Percentiles rank a stretch among this genome's conserved stretches.
These are phyloP conservation scores for Capitella teleta DNA, from an alignment of 1,140 invertebrate species.

Conservation along the genomic window DNA sequence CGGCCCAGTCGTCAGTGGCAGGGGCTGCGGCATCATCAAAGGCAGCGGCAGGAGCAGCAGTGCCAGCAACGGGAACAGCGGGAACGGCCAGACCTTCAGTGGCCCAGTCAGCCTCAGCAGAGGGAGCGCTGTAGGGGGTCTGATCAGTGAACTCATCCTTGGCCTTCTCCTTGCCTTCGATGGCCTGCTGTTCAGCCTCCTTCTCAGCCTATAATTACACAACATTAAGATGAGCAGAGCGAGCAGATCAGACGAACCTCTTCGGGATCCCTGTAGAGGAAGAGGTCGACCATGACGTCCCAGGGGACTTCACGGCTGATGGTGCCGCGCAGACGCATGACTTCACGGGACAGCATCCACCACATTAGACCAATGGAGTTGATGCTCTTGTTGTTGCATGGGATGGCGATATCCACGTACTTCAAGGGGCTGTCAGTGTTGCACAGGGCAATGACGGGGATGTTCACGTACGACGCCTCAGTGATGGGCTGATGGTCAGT, in stretches of 20 bases:
- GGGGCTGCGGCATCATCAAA: slow-evolving; percentile 28
- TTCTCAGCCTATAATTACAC: background rate
- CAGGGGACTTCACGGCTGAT: slow-evolving; percentile 84
- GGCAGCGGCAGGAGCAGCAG: too few species aligned
- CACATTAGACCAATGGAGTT: slow-evolving; percentile 98
- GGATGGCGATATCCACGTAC: slow-evolving; percentile 97
- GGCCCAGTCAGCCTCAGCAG: slow-evolving; percentile 24
- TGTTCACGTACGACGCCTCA: slow-evolving; percentile 98
- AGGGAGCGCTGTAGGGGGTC: background rate
- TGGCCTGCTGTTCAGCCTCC: background rate
- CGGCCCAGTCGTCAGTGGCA: slow-evolving; percentile 24
- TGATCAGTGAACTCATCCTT: background rate
- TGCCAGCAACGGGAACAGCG: slow-evolving; percentile 9
- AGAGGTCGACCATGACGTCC: slow-evolving; percentile 92
- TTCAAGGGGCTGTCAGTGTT: slow-evolving; percentile 90
- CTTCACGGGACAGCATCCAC: slow-evolving; percentile 96
- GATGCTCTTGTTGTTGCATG: slow-evolving; percentile 96
- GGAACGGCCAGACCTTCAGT: slow-evolving; percentile 17
- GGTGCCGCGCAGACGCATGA: slow-evolving; percentile 82
- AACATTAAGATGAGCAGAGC: too few species aligned
- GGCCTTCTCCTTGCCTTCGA: background rate
- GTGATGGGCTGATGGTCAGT: slow-evolving; percentile 96
- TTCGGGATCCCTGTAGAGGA: slow-evolving; percentile 98
- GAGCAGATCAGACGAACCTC: slow-evolving; percentile 47
- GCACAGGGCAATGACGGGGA: slow-evolving; percentile 96